These are phyloP conservation scores for Tinea semifulvella DNA, from an alignment of 2,888 invertebrate genomes.

Conservation along the genomic window DNA sequence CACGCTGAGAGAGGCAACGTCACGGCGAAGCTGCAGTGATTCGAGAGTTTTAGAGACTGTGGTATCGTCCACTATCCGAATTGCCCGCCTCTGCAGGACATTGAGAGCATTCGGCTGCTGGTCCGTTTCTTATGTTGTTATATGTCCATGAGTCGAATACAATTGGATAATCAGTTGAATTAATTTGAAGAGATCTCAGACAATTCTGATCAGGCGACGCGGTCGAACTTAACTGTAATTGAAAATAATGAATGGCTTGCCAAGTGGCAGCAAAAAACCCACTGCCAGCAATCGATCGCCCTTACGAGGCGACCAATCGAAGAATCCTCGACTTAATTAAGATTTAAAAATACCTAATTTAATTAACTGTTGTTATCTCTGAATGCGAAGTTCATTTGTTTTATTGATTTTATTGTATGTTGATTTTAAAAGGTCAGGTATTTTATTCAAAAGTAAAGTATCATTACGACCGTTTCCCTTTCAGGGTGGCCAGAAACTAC, in stretches of 20 bases:
- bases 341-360: constrained; percentile 13
- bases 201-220: constrained; percentile 11
- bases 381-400: constrained; percentile 1
- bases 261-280: constrained; percentile 1
- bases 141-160: too few relatives aligned
- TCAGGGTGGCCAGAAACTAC: too few relatives aligned
- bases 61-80: too few relatives aligned
- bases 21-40: too few relatives aligned
- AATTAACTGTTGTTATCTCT: constrained; percentile 5
- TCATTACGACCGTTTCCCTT: too few relatives aligned
- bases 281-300: constrained; percentile 10
- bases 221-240: constrained; percentile 6
- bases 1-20: too few relatives aligned
- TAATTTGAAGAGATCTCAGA: constrained; percentile 45
- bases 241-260: constrained; percentile 12
- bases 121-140: too few relatives aligned
- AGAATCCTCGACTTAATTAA: constrained; percentile 12
- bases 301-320: constrained; percentile 2
- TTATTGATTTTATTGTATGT: constrained; percentile 1
- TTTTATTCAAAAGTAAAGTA: too few relatives aligned
- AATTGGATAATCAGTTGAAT: constrained; percentile 62
- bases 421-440: not conserved
- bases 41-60: too few relatives aligned
- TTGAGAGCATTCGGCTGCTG: too few relatives aligned
- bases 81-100: too few relatives aligned